Evolutionary conservation across 2,888 invertebrate genomes (phyloP), one percentile per base, ranked within the genome.

Genomic region (Disparrhopalites patrizii): DNA sequence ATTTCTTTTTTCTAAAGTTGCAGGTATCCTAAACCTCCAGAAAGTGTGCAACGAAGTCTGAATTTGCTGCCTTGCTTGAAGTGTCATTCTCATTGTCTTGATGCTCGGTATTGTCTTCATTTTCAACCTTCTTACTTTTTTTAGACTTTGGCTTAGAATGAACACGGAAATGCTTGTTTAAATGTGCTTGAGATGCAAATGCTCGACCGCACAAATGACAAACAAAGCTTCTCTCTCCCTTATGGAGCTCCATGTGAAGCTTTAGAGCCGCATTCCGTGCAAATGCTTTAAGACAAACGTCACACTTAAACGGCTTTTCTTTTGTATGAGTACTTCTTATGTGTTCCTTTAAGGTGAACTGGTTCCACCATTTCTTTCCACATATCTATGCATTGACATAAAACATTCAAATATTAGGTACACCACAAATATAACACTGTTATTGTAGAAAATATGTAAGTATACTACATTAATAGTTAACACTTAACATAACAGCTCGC

Each of bases 1-100:
- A n/a, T n/a, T n/a, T n/a, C n/a, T 57, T 38, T 55, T 50, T 50
- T 13, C 50, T 50, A 20, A 18, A 50, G n/a, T 10, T n/a, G 10
- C n/a, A 50, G 7, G 10, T 50, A 7, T 8, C 7, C n/a, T 52
- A 25, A 7, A 28, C 10, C 25, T 25, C 52, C 5, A 52, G 10
- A 28, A 52, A 52, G 23, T 28, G 7, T 8, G 3, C 27, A 52
- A 25, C 52, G 25, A 28, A 4, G 3, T 52, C 23, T 27, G 23
- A 4, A 13, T 20, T 10, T 28, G 10, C 15, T 30, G 8, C 20
- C 18, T n/a, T 20, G 28, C 28, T 20, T n/a, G n/a, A n/a, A n/a
- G n/a, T n/a, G n/a, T n/a, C n/a, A n/a, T n/a, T 27, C 38, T 38
- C 23, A 36, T 5, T 8, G 31, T 31, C 36, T 36, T 31, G 30